These are phyloP conservation scores for Indri indri DNA, from an alignment of 2,113 vertebrate species.

Conservation along the genomic window DNA sequence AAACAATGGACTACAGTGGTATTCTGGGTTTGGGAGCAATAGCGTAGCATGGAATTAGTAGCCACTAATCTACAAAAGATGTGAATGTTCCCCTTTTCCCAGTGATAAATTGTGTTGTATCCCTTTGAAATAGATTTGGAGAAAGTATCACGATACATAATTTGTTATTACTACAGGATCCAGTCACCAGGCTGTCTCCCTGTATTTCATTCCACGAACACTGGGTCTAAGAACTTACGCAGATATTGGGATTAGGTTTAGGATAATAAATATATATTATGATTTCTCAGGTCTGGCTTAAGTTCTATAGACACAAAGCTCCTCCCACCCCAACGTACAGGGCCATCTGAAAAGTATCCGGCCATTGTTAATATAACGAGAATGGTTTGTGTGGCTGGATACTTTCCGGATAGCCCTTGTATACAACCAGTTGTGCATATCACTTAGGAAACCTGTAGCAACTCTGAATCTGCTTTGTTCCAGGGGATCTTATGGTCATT, in stretches of 20 bases:
- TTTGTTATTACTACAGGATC: not conserved
- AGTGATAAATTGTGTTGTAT: not conserved
- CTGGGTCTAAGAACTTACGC: not conserved
- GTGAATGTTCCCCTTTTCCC: not conserved
- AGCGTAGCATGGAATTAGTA: not conserved
- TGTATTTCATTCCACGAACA: not conserved
- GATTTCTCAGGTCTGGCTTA: not conserved
- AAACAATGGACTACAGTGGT: not conserved
- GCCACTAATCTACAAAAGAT: not conserved
- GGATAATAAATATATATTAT: not conserved
- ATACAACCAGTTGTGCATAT: no score
- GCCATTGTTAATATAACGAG: no score
- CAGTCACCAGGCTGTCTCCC: not conserved
- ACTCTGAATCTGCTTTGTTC: not conserved
- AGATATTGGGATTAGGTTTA: not conserved
- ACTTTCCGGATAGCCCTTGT: no score
- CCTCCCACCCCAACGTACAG: rapidly evolving
- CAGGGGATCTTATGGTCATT: not conserved
- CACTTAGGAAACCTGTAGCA: not conserved
- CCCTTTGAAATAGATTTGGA: not conserved
- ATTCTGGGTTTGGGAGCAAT: not conserved
- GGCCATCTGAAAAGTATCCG: no score
- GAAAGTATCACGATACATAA: not conserved
- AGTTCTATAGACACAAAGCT: not conserved
- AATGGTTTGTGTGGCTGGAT: no score